Evolutionary conservation across 1,140 invertebrate genomes (phyloP).

Genomic region (Conus betulinus): DNA sequence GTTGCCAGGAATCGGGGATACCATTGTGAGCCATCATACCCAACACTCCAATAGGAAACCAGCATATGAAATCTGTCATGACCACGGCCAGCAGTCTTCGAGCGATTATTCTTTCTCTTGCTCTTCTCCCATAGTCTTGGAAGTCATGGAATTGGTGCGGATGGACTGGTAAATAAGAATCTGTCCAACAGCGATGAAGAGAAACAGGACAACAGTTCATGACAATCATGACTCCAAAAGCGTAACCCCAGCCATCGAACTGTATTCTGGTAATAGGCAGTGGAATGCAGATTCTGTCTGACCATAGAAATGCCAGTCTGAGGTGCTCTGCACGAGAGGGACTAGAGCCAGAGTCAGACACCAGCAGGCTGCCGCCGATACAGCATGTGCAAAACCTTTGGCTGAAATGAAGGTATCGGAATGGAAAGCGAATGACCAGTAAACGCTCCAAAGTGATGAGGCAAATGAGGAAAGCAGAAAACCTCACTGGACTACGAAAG

Average conservation of each 20-base stretch:
- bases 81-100: conserved; percentile 25
- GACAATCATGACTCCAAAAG: conserved; percentile 44
- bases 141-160: neutral
- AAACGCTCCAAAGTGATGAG: conserved; percentile 53
- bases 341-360: neutral
- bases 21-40: conserved; percentile 26
- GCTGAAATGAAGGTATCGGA: conserved; percentile 7
- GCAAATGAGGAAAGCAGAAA: conserved; percentile 31
- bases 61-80: conserved; percentile 42
- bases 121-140: neutral
- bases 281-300: conserved; percentile 24
- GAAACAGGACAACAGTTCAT: conserved; percentile 50
- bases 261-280: conserved; percentile 13
- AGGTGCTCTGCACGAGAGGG: conserved; percentile 22
- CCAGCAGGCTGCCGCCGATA: neutral
- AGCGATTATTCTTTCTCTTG: conserved; percentile 34
- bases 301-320: conserved; percentile 21
- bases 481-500: conserved; percentile 39
- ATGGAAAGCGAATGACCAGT: conserved; percentile 30
- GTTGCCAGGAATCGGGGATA: conserved; percentile 20
- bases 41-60: conserved; percentile 45
- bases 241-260: neutral
- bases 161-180: conserved; percentile 46
- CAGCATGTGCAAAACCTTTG: neutral
- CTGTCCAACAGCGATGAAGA: conserved; percentile 50